phyloP scores from a whole-genome alignment of 2,113 vertebrate genomes.

The Larimichthys crocea region DNA sequence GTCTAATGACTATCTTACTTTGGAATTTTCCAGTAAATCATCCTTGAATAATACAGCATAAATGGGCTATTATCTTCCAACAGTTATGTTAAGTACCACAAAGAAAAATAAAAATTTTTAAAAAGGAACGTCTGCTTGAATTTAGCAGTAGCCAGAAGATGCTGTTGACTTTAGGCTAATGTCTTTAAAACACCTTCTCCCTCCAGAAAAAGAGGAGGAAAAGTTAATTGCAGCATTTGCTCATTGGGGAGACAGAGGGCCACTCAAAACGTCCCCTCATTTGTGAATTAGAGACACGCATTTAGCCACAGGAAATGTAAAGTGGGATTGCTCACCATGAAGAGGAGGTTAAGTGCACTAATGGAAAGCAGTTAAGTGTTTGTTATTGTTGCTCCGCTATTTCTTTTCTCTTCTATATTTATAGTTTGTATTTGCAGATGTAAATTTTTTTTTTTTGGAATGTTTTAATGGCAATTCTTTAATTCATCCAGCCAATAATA shows the following conservation, averaged over 20 bases:
- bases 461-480: constrained; percentile 56
- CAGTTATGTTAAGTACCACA: constrained; percentile 89
- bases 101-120: constrained; percentile 67
- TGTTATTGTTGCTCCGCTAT: constrained; percentile 76
- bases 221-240: constrained; percentile 97
- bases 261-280: constrained; percentile 92
- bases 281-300: constrained; percentile 92
- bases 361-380: constrained; percentile 80
- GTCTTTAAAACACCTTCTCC: constrained; percentile 94
- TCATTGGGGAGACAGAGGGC: constrained; percentile 92
- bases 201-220: constrained; percentile 83
- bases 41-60: constrained; percentile 86
- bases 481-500: constrained; percentile 40
- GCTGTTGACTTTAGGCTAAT: constrained; percentile 85
- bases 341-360: constrained; percentile 81
- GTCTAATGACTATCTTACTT: constrained; percentile 69
- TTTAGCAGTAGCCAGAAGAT: constrained; percentile 86
- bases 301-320: constrained; percentile 80
- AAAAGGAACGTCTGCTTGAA: constrained; percentile 83
- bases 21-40: constrained; percentile 85
- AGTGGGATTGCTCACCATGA: constrained; percentile 75
- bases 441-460: constrained; percentile 42
- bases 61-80: constrained; percentile 88
- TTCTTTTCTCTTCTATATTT: constrained; percentile 72
- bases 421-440: constrained; percentile 61